Evolutionary conservation across 2,797 vertebrate genomes (phyloP), one percentile per base, ranked within the genome.

Genomic region (Sebastes steindachneri): DNA sequence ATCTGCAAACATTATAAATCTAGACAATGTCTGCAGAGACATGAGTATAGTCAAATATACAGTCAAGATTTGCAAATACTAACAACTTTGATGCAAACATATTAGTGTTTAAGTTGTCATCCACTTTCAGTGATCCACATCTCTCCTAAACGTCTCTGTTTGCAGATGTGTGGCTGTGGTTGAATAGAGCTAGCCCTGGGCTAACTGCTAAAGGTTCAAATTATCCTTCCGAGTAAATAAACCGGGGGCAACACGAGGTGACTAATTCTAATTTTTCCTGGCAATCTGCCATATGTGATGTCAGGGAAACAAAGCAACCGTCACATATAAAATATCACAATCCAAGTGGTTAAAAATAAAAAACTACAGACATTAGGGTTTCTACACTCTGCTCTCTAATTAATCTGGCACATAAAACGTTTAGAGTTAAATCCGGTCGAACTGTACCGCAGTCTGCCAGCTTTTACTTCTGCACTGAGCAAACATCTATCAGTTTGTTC

Each of bases 401-500:
- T 33, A 51, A 45, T n/a, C 37, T 57, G 58, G 9, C 17, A 66
- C 64, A 68, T 51, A 57, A 41, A 73, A 45, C 41, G 41, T 45
- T 69, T 26, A 67, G 26, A 59, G 65, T 66, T 69, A 11, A 83
- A 79, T 62, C 37, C 73, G 63, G 29, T 66, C 55, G 7, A 65
- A 72, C 28, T 62, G 63, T 48, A 73, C 73, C 45, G 12, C 48
- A 12, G 53, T 58, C 17, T 71, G 45, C 63, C n/a, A 80, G 79
- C 37, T 48, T 73, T 80, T 35, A 25, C 59, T 57, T 45, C 37
- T 77, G 51, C 37, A 33, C 69, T 82, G 67, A 85, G 41, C 70
- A 90, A 88, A 85, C 81, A 84, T 76, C 35, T 73, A 66, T 74
- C 68, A 33, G 29, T 31, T 23, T 48, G 60, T 51, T 10, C 73